Evolutionary conservation across 2,797 vertebrate genomes (phyloP), one percentile per base, ranked within the genome.

Genomic region (Erpetoichthys calabaricus): DNA sequence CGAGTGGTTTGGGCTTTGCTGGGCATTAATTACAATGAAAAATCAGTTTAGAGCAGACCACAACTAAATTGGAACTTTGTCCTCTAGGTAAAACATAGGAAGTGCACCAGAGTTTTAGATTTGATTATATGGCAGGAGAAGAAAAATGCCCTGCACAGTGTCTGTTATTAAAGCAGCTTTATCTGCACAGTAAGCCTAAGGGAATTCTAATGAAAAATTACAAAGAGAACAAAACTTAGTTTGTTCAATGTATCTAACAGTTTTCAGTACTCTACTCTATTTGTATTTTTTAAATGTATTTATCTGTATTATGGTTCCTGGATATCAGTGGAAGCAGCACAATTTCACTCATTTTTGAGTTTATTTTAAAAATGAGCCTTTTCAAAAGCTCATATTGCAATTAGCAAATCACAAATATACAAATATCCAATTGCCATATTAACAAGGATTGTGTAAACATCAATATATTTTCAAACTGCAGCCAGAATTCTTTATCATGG

Each of bases 21-120:
- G 82, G 81, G 79, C 82, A 86, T 87, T 89, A 83, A 88, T 86
- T 86, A 86, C 85, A 86, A 82, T 80, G 76, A 83, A 83, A 84
- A 86, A 84, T 87, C 83, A 85, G 84, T 86, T 88, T 84, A 85
- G 78, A 69, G 67, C 74, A 74, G 77, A 75, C 81, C 85, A 76
- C 78, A 81, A 79, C 79, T 84, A 84, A 85, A 88, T 82, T 79
- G 73, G 80, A 87, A 84, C 83, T 78, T 67, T 73, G 78, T 87
- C 85, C 83, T 88, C 83, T 80, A 83, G 86, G 82, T 83, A 83
- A 85, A 82, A 80, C 81, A 85, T 86, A 84, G 80, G 79, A 80
- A 84, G 73, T 67, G 78, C 84, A 75, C 77, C 83, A 81, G 71
- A 77, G 79, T 78, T 77, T 80, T 75, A 82, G 76, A 84, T 88